A percentile compares a stretch with the other conserved stretches of the same genome.
phyloP scores from a whole-genome alignment of 2,888 invertebrate species.

The Drosophila rellima region DNA sequence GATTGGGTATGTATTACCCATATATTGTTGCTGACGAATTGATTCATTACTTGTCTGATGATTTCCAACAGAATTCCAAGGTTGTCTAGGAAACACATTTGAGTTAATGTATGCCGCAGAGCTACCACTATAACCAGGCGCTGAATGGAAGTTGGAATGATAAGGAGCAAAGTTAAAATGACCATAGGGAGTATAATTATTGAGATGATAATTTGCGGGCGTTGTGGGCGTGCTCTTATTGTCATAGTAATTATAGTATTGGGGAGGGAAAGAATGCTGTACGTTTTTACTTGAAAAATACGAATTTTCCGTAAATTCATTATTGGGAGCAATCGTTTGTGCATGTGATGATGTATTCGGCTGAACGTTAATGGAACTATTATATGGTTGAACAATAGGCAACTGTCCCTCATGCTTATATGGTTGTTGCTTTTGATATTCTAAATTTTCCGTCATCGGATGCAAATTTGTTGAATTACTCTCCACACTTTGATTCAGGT shows the following conservation, averaged over 20 bases:
- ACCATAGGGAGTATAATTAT: constrained; percentile 78
- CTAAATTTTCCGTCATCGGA: constrained; percentile 33
- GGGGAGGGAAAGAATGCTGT: constrained; percentile 72
- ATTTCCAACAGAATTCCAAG: constrained; percentile 68
- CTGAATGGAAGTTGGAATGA: constrained; percentile 76
- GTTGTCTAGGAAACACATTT: constrained; percentile 71
- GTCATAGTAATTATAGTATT: constrained; percentile 77
- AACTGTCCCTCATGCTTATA: constrained; percentile 68
- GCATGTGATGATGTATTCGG: constrained; percentile 55
- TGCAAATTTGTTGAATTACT: constrained; percentile 34
- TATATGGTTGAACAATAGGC: constrained; percentile 57
- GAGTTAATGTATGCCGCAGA: constrained; percentile 69
- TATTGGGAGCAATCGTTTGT: constrained; percentile 47
- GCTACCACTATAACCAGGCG: constrained; percentile 66
- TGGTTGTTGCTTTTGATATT: constrained; percentile 53
- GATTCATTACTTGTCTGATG: constrained; percentile 65
- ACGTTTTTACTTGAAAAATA: constrained; percentile 69
- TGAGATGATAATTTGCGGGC: constrained; percentile 71
- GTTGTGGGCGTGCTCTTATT: constrained; percentile 74
- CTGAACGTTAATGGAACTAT: constrained; percentile 60
- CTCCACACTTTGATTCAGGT: constrained; percentile 24
- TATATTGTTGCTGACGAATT: constrained; percentile 68
- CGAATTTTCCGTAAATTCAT: constrained; percentile 58
- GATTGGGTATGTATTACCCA: constrained; percentile 65
- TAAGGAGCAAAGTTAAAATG: constrained; percentile 81